Evolutionary conservation across 2,888 invertebrate genomes (phyloP).

Genomic region (Apodemia mormo): DNA sequence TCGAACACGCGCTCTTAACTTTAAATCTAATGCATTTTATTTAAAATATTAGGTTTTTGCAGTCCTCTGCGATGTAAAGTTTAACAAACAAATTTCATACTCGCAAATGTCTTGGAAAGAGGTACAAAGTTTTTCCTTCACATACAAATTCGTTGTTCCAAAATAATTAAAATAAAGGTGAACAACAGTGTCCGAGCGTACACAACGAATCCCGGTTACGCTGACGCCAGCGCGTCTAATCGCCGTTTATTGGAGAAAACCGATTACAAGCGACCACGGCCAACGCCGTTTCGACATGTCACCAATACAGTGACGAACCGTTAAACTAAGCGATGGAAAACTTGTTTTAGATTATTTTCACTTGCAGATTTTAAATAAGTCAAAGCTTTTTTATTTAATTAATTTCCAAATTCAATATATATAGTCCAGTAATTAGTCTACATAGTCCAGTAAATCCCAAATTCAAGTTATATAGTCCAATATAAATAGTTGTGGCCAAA

Average conservation of each 20-base stretch:
- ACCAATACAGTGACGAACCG: constrained; percentile 42
- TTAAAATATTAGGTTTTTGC: no score
- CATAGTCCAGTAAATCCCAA: no score
- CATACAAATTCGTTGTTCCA: neutral
- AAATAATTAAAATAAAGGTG: neutral
- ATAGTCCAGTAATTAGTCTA: no score
- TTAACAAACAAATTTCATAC: no score
- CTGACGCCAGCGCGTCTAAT: constrained; percentile 82
- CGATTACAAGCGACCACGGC: constrained; percentile 71
- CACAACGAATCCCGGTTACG: constrained; percentile 58
- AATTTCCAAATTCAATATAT: no score
- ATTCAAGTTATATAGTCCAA: no score
- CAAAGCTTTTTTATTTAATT: neutral
- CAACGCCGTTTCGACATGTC: constrained; percentile 76
- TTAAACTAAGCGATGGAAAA: constrained; percentile 18
- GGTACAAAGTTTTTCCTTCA: no score
- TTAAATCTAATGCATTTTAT: no score
- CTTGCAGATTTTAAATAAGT: neutral
- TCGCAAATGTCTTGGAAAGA: no score
- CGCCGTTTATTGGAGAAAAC: constrained; percentile 81
- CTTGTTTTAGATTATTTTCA: neutral
- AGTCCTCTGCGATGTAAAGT: no score
- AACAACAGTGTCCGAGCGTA: constrained; percentile 47
- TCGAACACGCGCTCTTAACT: no score
- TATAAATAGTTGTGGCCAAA: no score